These are phyloP conservation scores for Leptosomus discolor DNA, from an alignment of 2,113 vertebrate genomes.

Conservation along the genomic window DNA sequence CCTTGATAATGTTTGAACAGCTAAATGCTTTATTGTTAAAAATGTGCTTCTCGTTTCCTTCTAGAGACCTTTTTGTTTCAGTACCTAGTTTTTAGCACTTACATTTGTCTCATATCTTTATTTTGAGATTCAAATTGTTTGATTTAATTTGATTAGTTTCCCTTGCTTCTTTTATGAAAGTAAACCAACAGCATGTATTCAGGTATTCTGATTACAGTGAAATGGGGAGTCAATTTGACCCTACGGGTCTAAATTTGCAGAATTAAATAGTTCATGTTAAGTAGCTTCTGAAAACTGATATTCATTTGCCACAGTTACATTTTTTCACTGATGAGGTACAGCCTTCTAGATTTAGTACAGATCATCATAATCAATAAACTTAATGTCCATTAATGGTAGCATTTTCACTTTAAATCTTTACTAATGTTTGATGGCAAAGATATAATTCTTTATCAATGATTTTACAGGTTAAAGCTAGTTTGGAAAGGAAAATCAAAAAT, in stretches of 20 bases:
- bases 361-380: conserved; percentile 58
- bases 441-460: conserved; percentile 70
- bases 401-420: conserved; percentile 65
- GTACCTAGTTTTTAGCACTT: not conserved
- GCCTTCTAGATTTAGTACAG: conserved; percentile 3
- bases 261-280: not conserved
- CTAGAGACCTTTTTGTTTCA: not conserved
- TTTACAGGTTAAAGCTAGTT: conserved; percentile 72
- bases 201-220: not conserved
- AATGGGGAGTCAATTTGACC: not conserved
- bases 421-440: conserved; percentile 62
- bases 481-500: conserved; percentile 68
- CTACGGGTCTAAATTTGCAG: not conserved
- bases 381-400: conserved; percentile 59
- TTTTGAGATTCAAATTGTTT: not conserved
- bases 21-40: not conserved
- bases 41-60: not conserved
- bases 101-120: not conserved
- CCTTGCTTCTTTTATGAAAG: not conserved
- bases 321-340: not conserved
- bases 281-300: not conserved
- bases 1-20: not conserved
- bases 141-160: not conserved
- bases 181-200: not conserved
- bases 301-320: not conserved